These are phyloP conservation scores for Hemiprocne comata DNA, from an alignment of 2,113 vertebrate genomes.

Conservation along the genomic window DNA sequence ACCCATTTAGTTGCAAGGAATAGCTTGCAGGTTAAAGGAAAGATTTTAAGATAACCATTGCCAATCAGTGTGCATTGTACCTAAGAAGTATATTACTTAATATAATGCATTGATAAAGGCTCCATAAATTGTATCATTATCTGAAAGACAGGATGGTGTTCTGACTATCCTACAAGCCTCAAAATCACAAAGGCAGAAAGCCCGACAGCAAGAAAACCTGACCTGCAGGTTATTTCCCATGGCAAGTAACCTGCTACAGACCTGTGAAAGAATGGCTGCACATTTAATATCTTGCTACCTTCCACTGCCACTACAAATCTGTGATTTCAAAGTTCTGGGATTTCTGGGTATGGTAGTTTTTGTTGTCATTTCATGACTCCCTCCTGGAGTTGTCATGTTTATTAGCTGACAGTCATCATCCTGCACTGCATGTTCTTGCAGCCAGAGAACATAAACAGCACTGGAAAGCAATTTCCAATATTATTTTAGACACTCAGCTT, in stretches of 20 bases:
- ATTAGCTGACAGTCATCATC: constrained; percentile 38
- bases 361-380: constrained; percentile 8
- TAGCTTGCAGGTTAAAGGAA: neutral
- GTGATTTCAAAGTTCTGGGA: constrained; percentile 12
- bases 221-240: constrained; percentile 5
- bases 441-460: constrained; percentile 20
- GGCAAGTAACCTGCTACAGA: neutral
- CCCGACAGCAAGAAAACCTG: neutral
- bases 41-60: neutral
- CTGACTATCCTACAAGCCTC: neutral
- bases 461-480: constrained; percentile 39
- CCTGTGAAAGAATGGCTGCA: constrained; percentile 3
- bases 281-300: constrained; percentile 4
- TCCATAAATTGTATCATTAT: neutral
- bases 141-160: neutral
- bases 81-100: neutral
- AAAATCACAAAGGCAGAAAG: neutral
- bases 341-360: constrained; percentile 23
- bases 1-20: neutral
- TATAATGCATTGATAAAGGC: neutral
- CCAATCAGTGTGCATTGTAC: neutral
- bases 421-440: neutral
- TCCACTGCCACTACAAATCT: neutral
- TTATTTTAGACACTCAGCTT: constrained; percentile 16
- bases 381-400: constrained; percentile 40